Base-by-base conservation (phyloP, 2,113 vertebrate genomes). In the Camelus bactrianus region DNA sequence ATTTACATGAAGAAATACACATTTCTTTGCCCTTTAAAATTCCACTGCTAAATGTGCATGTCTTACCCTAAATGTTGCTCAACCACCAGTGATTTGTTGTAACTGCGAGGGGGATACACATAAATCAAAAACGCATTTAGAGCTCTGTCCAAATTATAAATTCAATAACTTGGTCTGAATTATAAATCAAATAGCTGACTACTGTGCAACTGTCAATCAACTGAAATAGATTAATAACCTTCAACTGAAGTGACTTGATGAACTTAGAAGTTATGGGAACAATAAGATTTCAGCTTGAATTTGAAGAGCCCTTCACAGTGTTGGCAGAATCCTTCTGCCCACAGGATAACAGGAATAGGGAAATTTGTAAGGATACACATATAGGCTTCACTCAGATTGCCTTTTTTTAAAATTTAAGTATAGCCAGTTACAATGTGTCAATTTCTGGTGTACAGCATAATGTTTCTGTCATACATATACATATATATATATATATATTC, bases 111-210 rank as follows among this genome's bases (percentile, higher is more conserved):
- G 79, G 92, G 96, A 96, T 94, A 93, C 32, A 87, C 96, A 98
- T 97, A 98, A 98, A 97, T 98, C 91, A 98, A 98, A 97, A 46
- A 96, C 2, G 11, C 56, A 96, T 86, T 97, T 95, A 93, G 82
- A 97, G 70, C 67, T 76, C 93, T 97, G 70, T 62, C 58, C 54
- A 84, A 96, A 97, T 98, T 97, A 98, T 88, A 97, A 90, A 38
- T 77, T 60, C 60, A 65, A 96, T 83, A 79, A 76, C 92, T 92
- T 17, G 32, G 82, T 54, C 58, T 64, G 77, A 96, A 96, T 96
- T 76, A 96, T 93, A 97, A 92, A 54, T 75, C 64, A 80, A 56
- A 94, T 9, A 48, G 80, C 81, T 87, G 82, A 89, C 89, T 84
- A 35, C 42, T 91, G 70, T 72, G 50, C 85, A 96, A 90, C 56